Conservation (phyloP, 1,140 invertebrate species). For the Euwallacea similis region DNA sequence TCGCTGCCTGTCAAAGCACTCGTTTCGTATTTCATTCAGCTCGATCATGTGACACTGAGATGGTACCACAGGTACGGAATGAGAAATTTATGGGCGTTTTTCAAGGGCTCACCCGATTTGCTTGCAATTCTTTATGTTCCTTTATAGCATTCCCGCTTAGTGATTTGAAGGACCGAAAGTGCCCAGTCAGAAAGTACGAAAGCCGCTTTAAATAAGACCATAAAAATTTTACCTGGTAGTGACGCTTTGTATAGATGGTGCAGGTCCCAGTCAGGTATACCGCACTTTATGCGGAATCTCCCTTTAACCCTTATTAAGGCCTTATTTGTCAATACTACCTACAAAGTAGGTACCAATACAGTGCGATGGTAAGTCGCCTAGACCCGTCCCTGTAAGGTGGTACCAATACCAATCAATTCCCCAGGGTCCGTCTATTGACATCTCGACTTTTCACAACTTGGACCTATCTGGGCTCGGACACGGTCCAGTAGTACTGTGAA, state of each 20-base stretch:
- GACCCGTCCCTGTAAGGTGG: conserved; percentile 9
- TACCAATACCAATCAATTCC: conserved; percentile 14
- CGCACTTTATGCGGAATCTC: no score
- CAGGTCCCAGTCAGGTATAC: no score
- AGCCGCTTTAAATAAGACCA: no score
- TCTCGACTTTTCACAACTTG: conserved; percentile 25
- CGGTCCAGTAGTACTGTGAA: conserved; percentile 27
- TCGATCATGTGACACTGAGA: conserved; percentile 18
- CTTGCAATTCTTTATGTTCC: no score
- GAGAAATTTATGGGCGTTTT: neutral
- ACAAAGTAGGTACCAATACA: neutral
- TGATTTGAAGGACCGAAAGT: no score
- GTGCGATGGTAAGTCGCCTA: neutral
- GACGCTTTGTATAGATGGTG: no score
- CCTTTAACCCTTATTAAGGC: no score
- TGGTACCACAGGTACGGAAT: conserved; percentile 9
- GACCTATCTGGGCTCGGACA: conserved; percentile 24
- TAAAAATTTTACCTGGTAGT: no score
- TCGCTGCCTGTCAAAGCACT: conserved; percentile 9
- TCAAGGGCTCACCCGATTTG: no score
- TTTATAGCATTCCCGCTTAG: no score
- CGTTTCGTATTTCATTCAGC: conserved; percentile 18
- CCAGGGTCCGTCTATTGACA: conserved; percentile 32
- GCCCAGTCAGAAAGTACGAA: no score
- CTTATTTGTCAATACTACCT: no score